Evolutionary conservation across 2,113 vertebrate species (phyloP).

Genomic region (Etheostoma cragini): DNA sequence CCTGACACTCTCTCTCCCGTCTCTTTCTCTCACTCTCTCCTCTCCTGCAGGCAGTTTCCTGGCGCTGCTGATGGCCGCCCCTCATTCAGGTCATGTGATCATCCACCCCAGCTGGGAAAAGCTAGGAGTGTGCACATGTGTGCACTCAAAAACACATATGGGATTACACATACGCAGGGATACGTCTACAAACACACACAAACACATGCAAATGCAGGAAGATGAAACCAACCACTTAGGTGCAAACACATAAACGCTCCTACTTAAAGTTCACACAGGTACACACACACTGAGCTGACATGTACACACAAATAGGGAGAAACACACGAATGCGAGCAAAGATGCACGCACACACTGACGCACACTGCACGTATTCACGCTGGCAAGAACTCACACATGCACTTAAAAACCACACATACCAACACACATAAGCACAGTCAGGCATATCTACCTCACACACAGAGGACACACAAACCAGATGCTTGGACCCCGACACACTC

Average conservation of each 20-base stretch:
- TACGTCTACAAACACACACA: conserved; percentile 26
- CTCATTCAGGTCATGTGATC: conserved; percentile 82
- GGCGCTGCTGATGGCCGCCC: conserved; percentile 78
- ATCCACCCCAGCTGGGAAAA: conserved; percentile 80
- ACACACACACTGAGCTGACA: conserved; percentile 26
- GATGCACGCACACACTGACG: conserved; percentile 24
- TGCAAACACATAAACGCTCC: conserved; percentile 44
- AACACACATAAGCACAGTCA: conserved; percentile 46
- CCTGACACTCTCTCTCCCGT: conserved; percentile 62
- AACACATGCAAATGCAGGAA: conserved; percentile 46
- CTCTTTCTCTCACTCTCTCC: conserved; percentile 57
- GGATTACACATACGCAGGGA: conserved; percentile 19
- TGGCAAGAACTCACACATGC: conserved; percentile 28
- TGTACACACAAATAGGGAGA: conserved; percentile 23
- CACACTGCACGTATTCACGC: conserved; percentile 25
- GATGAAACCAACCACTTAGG: conserved; percentile 46
- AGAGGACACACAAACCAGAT: conserved; percentile 78
- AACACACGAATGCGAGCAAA: background rate
- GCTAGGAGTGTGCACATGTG: conserved; percentile 67
- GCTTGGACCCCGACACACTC: conserved; percentile 72
- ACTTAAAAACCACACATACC: conserved; percentile 47
- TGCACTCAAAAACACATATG: conserved; percentile 35
- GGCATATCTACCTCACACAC: conserved; percentile 65
- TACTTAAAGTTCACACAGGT: conserved; percentile 44
- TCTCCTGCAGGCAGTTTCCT: conserved; percentile 81